Base-by-base conservation (phyloP, 30 jellyfish, hydroid and myxozoan genomes). In the Clytia hemisphaerica region DNA sequence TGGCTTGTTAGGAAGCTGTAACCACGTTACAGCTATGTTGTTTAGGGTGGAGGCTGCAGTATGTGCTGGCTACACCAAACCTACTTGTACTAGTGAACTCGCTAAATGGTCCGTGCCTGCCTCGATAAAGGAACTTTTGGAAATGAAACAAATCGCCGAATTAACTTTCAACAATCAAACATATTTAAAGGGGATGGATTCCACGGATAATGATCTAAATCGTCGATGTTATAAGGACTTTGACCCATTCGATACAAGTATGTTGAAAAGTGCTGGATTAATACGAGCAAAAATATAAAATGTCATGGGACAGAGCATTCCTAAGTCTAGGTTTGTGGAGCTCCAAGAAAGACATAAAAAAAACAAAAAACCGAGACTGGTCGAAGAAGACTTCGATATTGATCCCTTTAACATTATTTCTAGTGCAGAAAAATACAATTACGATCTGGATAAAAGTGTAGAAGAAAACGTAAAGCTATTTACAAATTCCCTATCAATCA, bases 251-350 rank as follows among this genome's bases (percentile, higher is more conserved):
- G 22, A 9, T 15, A 50, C 14, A 21, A 50, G 22, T 14, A 14
- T 50, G 27, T 21, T 14, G 27, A 21, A n/a, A n/a, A n/a, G n/a
- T n/a, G n/a, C n/a, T n/a, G n/a, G n/a, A n/a, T n/a, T n/a, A n/a
- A n/a, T n/a, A n/a, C n/a, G n/a, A n/a, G n/a, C n/a, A n/a, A n/a
- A n/a, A n/a, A n/a, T 7, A 21, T 7, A 50, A 6, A 28, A 50
- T 6, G 22, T 28, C 14, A 7, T 7, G 10, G 10, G 6, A 21
- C 10, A 7, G 14, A 9, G 27, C 22, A 21, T 6, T 21, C 10
- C 65, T 14, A 21, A 14, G 10, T 50, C 65, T 9, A 15, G 65
- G 14, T 50, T 50, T 50, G 65, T 50, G 65, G 65, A 50, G 27
- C 14, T 50, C 27, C 14, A 7, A 28, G 27, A 50, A 21, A 7